These are phyloP conservation scores for Lepisosteus oculatus DNA, from an alignment of 2,113 vertebrate species.

Conservation along the genomic window DNA sequence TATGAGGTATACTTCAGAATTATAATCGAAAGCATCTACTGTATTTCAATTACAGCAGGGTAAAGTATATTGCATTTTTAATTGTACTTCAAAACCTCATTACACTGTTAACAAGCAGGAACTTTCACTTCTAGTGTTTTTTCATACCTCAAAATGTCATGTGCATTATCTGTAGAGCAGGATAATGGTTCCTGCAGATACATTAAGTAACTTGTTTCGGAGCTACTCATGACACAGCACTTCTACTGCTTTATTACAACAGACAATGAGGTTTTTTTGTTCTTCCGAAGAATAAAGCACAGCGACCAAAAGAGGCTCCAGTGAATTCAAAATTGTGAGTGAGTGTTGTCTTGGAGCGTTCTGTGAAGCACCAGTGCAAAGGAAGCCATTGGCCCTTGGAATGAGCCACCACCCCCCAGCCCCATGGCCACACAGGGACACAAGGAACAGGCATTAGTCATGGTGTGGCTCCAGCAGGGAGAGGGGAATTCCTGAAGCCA, in stretches of 20 bases:
- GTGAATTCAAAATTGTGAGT: conserved; percentile 49
- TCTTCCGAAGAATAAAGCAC: conserved; percentile 38
- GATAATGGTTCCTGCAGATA: no score
- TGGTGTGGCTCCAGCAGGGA: conserved; percentile 29
- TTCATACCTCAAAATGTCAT: no score
- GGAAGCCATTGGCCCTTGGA: conserved; percentile 2
- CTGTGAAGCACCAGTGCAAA: not conserved
- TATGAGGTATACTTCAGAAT: no score
- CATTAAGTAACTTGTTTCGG: no score
- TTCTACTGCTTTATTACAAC: conserved; percentile 1
- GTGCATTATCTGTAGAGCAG: no score
- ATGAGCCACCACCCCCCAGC: not conserved
- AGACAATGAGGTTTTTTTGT: conserved; percentile 51
- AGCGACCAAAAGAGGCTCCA: conserved; percentile 52
- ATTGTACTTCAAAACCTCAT: no score
- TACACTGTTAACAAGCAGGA: no score
- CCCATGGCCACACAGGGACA: conserved; percentile 36
- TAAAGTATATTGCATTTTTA: no score
- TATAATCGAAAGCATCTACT: no score
- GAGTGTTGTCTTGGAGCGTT: conserved; percentile 1
- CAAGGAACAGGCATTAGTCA: conserved; percentile 56
- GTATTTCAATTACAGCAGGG: no score
- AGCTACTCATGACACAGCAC: not conserved
- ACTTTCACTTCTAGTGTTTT: no score
- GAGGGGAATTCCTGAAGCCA: conserved; percentile 18